Evolutionary conservation across 1,140 invertebrate genomes (phyloP), one percentile per base, ranked within the genome.

Genomic region (Geopemphigus sp.): DNA sequence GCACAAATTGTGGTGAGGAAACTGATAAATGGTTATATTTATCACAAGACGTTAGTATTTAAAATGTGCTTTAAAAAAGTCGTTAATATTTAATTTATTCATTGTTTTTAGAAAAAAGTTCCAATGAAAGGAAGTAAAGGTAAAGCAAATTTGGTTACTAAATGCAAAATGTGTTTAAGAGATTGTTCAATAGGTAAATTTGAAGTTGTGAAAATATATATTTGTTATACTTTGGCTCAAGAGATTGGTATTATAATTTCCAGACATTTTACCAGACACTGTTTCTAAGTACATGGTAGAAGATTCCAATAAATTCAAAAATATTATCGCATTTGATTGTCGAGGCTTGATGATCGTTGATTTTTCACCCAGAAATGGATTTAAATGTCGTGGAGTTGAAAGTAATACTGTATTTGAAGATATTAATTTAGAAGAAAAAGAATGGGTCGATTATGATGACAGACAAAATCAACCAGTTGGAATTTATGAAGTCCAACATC

Each of bases 361-460:
- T 19, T 78, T 78, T 78, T 78, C 74, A 8, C 74, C 74, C 15
- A 78, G 74, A 78, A 78, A 78, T 11, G 74, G 74, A 2, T 78
- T 78, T 50, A 63, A 78, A 26, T 78, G 74, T 61, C 17, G 45
- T 63, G 74, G 74, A 26, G 17, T 78, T 11, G 74, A 78, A 29
- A 78, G 57, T 10, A 78, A 78, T 8, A 78, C 74, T 19, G 15
- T 26, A 47, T 78, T 78, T 50, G 56, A 78, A 47, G 74, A 78
- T 50, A 8, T 78, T 0, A 78, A 78, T 29, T 50, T 78, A 26
- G 74, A 78, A 61, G 74, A 78, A 50, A 78, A 50, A 63, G 74
- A 78, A 63, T 78, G 74, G 74, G 74, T 78, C 22, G 74, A 78
- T 24, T 78, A 78, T 78, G 74, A 78, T 63, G 74, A 63, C 15